Base-by-base conservation (phyloP, 2,797 vertebrate genomes). In the Microctenopoma steveboyesi region DNA sequence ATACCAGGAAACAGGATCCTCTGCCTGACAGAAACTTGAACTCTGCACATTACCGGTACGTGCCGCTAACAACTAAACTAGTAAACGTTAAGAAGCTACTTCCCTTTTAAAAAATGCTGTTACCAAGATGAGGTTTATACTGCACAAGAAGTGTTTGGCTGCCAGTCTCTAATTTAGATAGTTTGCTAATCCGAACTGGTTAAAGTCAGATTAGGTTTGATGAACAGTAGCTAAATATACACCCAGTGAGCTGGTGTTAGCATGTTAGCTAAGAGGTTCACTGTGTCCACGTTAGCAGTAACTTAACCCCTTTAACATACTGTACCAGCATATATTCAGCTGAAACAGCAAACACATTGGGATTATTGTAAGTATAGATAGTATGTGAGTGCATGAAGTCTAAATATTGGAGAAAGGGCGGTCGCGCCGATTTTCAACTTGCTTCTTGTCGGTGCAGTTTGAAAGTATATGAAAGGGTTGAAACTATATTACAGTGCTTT, bases 261-360 rank as follows among this genome's bases (percentile, higher is more conserved):
- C 78, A 46, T 61, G 60, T 30, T 72, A 81, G 83, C 87, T 75
- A 72, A 62, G 50, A 37, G 0, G 40, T 10, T 48, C 12, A 35
- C 7, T 16, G 60, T 28, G 72, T 78, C 69, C 62, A 72, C 69
- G 77, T 78, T 86, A 77, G 82, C 87, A 74, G 68, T 16, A 81
- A 79, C 1, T 79, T 40, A 46, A 69, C 10, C 28, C 53, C 35
- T 62, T 18, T 6, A 25, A 12, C 40, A 12, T 37, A 11, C 60
- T 57, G 55, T 65, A 13, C 55, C n/a, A 0, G 7, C 22, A 27
- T 18, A 28, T 28, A 1, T 37, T 27, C 55, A 62, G 11, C 13
- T 52, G 46, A 18, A 33, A 48, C 40, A 58, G 46, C 50, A 35
- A 1, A n/a, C 13, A 43, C 11, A 12, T 2, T 4, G n/a, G 27